Percentiles rank a stretch among this genome's conserved stretches.
These are phyloP conservation scores for Rhea americana DNA, from an alignment of 2,113 vertebrate genomes.

Conservation along the genomic window DNA sequence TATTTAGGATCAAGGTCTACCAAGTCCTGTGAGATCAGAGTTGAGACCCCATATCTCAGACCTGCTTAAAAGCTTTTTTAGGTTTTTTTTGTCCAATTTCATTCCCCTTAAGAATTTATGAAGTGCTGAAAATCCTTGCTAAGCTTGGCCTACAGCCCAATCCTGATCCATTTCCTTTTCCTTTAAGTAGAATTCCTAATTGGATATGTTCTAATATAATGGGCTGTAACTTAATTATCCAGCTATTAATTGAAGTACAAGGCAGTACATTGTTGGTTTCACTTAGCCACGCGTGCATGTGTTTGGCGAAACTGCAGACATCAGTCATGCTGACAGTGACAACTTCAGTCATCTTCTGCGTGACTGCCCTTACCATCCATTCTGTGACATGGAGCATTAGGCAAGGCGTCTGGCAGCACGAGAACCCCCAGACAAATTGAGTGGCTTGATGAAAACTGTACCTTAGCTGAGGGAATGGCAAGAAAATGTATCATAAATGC, in stretches of 20 bases:
- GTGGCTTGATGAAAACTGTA: neutral
- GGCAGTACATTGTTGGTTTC: neutral
- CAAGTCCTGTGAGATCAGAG: neutral
- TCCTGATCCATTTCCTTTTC: neutral
- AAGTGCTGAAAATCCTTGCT: constrained; percentile 1
- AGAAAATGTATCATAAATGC: constrained; percentile 19
- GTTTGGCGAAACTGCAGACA: neutral
- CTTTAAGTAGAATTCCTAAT: neutral
- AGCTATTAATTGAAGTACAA: constrained; percentile 7
- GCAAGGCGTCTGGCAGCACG: neutral
- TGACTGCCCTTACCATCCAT: neutral
- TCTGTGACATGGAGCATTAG: neutral
- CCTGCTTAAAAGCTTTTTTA: neutral
- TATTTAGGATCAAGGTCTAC: neutral
- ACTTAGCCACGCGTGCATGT: neutral
- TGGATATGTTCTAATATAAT: neutral
- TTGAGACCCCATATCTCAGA: neutral
- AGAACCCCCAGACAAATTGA: neutral
- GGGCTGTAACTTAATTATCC: constrained; percentile 38
- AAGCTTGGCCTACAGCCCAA: neutral
- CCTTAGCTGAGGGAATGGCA: neutral
- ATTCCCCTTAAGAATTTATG: neutral
- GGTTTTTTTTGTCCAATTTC: neutral
- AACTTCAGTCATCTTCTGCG: neutral
- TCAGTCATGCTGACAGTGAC: neutral